Conservation (phyloP, 1,140 invertebrate species). For the Pseudobourletiella spinata region DNA sequence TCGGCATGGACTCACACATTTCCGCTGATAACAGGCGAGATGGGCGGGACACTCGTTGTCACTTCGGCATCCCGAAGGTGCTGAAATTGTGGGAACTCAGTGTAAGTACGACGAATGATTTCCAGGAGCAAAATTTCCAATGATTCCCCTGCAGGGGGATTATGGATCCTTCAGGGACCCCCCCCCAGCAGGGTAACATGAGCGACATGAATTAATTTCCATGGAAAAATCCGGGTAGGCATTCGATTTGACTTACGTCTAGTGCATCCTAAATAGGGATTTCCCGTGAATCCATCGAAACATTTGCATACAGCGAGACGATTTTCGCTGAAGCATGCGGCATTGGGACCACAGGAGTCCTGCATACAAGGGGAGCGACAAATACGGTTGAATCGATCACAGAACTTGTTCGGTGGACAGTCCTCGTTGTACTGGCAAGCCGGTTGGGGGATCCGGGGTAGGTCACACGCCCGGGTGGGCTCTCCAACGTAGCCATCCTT, state of each 20-base stretch:
- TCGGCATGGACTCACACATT: slow-evolving; percentile 76
- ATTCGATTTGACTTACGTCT: too few species aligned
- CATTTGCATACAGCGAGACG: slow-evolving; percentile 68
- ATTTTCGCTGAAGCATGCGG: slow-evolving; percentile 52
- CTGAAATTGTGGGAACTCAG: too few species aligned
- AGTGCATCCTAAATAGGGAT: slow-evolving; percentile 39
- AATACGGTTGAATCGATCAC: slow-evolving; percentile 67
- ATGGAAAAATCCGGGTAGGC: too few species aligned
- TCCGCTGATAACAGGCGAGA: slow-evolving; percentile 67
- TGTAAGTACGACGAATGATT: too few species aligned
- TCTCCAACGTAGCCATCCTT: slow-evolving; percentile 38
- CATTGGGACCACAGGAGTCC: slow-evolving; percentile 44
- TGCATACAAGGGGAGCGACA: slow-evolving; percentile 75
- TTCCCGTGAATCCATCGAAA: slow-evolving; percentile 40
- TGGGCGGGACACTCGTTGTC: slow-evolving; percentile 64
- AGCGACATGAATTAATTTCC: too few species aligned
- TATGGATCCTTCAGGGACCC: too few species aligned
- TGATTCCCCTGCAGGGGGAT: too few species aligned
- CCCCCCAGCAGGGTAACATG: too few species aligned
- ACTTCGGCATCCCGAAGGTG: slow-evolving; percentile 22
- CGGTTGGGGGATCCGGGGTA: slow-evolving; percentile 28
- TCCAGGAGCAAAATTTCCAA: too few species aligned
- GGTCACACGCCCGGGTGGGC: slow-evolving; percentile 21
- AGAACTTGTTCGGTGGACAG: slow-evolving; percentile 68
- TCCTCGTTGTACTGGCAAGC: slow-evolving; percentile 84